Percentiles rank a stretch among this genome's conserved stretches.
Conservation (phyloP, 2,888 invertebrate species). For the Rotaria socialis region DNA sequence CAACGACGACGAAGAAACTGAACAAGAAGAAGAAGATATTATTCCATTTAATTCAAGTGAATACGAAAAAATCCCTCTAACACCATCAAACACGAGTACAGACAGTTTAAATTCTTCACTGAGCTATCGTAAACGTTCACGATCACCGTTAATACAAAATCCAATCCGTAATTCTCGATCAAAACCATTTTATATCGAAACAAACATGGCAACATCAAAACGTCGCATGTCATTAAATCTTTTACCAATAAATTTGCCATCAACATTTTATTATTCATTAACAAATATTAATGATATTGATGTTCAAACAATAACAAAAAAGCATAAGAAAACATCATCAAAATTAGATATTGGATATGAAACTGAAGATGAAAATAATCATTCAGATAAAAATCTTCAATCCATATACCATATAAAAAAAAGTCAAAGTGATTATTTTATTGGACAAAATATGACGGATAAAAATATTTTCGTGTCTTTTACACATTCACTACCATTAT, state of each 20-base stretch:
- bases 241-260: not conserved
- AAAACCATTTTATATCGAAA: not conserved
- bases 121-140: not conserved
- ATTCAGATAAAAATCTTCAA: not conserved
- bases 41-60: constrained; percentile 12
- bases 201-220: not conserved
- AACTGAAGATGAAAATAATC: constrained; percentile 14
- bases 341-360: constrained; percentile 25
- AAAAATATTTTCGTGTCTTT: not conserved
- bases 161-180: not conserved
- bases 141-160: not conserved
- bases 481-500: constrained; percentile 1
- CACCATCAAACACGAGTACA: not conserved
- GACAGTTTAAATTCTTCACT: not conserved
- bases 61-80: constrained; percentile 31
- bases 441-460: not conserved
- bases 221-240: constrained; percentile 5
- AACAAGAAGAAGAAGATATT: constrained; percentile 1
- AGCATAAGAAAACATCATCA: constrained; percentile 14
- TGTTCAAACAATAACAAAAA: not conserved
- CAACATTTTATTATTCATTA: constrained; percentile 36
- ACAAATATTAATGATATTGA: constrained; percentile 7
- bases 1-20: not conserved
- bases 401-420: not conserved
- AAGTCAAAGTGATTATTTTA: constrained; percentile 17